Evolutionary conservation across 2,888 invertebrate genomes (phyloP).

Genomic region (Melanostoma scalare): DNA sequence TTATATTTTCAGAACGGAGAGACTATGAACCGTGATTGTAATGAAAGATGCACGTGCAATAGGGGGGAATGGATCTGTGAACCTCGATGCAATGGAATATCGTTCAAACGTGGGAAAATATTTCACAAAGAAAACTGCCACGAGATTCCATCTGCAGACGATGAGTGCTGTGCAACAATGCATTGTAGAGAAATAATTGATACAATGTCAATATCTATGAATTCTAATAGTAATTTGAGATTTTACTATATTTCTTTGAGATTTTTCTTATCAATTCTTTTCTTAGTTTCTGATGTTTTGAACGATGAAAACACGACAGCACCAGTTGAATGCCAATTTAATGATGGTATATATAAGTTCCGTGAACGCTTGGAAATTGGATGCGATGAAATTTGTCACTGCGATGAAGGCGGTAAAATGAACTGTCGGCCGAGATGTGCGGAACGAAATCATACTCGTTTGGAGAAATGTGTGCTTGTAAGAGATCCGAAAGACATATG

Average conservation of each 20-base stretch:
- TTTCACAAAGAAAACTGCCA: slow-evolving; percentile 88
- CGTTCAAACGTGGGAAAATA: slow-evolving; percentile 87
- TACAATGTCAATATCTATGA: slow-evolving; percentile 68
- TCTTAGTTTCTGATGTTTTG: background rate
- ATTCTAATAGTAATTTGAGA: slow-evolving; percentile 45
- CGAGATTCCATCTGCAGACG: slow-evolving; percentile 87
- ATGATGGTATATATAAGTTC: slow-evolving; percentile 86
- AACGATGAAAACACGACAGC: slow-evolving; percentile 3
- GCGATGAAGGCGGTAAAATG: slow-evolving; percentile 88
- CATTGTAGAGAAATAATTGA: slow-evolving; percentile 85
- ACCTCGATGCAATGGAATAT: slow-evolving; percentile 88
- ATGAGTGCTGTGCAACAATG: slow-evolving; percentile 88
- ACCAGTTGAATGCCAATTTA: slow-evolving; percentile 80
- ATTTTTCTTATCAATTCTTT: background rate
- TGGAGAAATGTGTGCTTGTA: slow-evolving; percentile 91
- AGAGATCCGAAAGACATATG: slow-evolving; percentile 92
- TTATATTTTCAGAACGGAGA: slow-evolving; percentile 85
- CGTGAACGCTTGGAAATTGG: slow-evolving; percentile 90
- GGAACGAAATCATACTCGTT: slow-evolving; percentile 83
- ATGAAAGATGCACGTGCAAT: slow-evolving; percentile 89
- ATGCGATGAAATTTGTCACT: slow-evolving; percentile 91
- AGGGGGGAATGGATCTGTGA: slow-evolving; percentile 88
- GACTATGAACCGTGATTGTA: slow-evolving; percentile 88
- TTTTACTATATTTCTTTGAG: no score
- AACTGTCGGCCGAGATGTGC: slow-evolving; percentile 89